Conservation (phyloP, 1,140 invertebrate species). For the Drosophila kurseongensis region DNA sequence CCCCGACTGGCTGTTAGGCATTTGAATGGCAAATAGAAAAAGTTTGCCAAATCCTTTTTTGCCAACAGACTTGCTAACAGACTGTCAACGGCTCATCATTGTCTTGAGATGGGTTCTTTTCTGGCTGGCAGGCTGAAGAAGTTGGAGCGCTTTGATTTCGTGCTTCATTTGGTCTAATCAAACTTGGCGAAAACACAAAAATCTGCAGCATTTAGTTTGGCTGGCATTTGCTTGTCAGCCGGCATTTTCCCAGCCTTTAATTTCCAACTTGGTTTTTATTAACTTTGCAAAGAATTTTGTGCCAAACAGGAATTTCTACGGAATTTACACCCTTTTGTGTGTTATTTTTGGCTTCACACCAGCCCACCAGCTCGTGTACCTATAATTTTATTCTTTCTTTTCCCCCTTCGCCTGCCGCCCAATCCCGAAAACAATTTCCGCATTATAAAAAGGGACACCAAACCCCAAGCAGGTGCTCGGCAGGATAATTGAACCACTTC, state of each 20-base stretch:
- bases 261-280: slow-evolving; percentile 52
- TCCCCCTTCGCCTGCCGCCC: not conserved
- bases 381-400: slow-evolving; percentile 49
- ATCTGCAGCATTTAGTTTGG: slow-evolving; percentile 59
- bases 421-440: slow-evolving; percentile 29
- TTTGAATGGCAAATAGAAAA: slow-evolving; percentile 74
- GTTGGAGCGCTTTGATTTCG: slow-evolving; percentile 67
- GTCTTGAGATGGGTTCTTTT: slow-evolving; percentile 53
- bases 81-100: slow-evolving; percentile 71
- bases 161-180: slow-evolving; percentile 80
- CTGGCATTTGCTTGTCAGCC: slow-evolving; percentile 64
- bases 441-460: slow-evolving; percentile 32
- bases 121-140: not conserved
- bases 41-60: slow-evolving; percentile 63
- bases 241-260: slow-evolving; percentile 6
- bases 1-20: slow-evolving; percentile 27
- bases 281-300: slow-evolving; percentile 69
- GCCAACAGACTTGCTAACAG: slow-evolving; percentile 49
- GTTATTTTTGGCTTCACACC: slow-evolving; percentile 54
- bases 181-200: slow-evolving; percentile 46
- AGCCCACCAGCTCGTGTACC: slow-evolving; percentile 15
- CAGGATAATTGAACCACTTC: slow-evolving; percentile 70
- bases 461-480: slow-evolving; percentile 39
- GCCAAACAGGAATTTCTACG: slow-evolving; percentile 65
- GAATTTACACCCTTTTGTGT: slow-evolving; percentile 67